These are phyloP conservation scores for Pterocles gutturalis DNA, from an alignment of 2,113 vertebrate species.

Conservation along the genomic window DNA sequence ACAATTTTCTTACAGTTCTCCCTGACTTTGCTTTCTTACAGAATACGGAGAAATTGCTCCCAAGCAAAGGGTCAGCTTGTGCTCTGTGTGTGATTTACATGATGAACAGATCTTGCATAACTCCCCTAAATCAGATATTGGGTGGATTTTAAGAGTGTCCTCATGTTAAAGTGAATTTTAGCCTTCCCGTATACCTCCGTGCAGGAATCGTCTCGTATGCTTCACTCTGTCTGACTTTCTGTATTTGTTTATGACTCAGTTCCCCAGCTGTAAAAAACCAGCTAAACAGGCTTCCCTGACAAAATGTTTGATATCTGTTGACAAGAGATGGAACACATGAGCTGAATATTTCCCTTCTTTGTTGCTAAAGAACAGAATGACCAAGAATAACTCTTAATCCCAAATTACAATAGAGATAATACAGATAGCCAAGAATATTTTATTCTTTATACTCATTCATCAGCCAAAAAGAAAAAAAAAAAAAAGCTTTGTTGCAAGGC, in stretches of 20 bases:
- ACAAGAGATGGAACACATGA: background rate
- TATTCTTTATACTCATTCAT: background rate
- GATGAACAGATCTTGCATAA: accelerated
- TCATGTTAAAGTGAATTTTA: background rate
- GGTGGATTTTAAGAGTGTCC: background rate
- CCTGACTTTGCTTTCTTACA: background rate
- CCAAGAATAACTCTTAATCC: background rate
- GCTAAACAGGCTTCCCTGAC: background rate
- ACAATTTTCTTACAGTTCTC: background rate
- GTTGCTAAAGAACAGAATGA: background rate
- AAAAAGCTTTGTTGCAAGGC: background rate
- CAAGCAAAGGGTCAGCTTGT: background rate
- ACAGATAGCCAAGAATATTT: background rate
- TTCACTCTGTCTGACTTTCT: background rate
- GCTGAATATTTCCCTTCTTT: background rate
- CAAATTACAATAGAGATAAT: background rate
- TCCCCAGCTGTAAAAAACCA: background rate
- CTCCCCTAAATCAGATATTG: no score
- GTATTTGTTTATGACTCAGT: background rate
- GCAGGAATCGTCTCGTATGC: accelerated
- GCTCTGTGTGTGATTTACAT: accelerated
- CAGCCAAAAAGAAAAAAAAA: background rate
- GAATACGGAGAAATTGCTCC: background rate
- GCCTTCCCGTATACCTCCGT: accelerated
- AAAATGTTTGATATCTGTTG: background rate